These are phyloP conservation scores for Dysidea cf. avara DNA, from an alignment of 37 sponge, comb jelly and placozoan species.

Conservation along the genomic window DNA sequence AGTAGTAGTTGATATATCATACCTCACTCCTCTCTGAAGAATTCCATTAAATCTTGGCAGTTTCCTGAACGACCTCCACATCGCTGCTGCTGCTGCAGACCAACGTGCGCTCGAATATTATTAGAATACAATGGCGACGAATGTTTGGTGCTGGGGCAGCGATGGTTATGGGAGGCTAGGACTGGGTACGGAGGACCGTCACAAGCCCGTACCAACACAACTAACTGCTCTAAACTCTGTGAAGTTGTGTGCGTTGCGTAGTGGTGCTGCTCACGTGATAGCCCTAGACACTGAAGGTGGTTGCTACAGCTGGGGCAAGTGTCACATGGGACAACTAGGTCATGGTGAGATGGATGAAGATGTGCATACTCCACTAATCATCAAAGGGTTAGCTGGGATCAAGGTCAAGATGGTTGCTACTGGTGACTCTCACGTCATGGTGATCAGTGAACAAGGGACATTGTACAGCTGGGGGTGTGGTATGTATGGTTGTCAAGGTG, in stretches of 20 bases:
- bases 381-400: conserved; percentile 62
- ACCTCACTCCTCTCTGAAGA: no score
- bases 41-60: no score
- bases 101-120: no score
- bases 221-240: conserved; percentile 19
- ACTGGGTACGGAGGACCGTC: conserved; percentile 58
- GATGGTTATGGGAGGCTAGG: conserved; percentile 76
- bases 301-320: conserved; percentile 75
- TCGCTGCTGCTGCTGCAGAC: no score
- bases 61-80: no score
- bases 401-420: conserved; percentile 31
- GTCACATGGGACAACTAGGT: conserved; percentile 82
- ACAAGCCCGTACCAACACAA: conserved; percentile 20
- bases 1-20: no score
- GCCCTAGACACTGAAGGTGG: conserved; percentile 23
- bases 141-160: conserved; percentile 72
- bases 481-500: conserved; percentile 58
- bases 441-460: conserved; percentile 44
- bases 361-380: conserved; percentile 26
- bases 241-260: not conserved
- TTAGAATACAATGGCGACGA: conserved; percentile 2
- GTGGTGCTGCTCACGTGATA: conserved; percentile 69
- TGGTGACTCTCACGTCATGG: conserved; percentile 63
- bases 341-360: conserved; percentile 61
- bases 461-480: conserved; percentile 85